Percentiles rank a stretch among this genome's conserved stretches.
Evolutionary conservation across 2,113 vertebrate species (phyloP).

Genomic region (Pitta sordida): DNA sequence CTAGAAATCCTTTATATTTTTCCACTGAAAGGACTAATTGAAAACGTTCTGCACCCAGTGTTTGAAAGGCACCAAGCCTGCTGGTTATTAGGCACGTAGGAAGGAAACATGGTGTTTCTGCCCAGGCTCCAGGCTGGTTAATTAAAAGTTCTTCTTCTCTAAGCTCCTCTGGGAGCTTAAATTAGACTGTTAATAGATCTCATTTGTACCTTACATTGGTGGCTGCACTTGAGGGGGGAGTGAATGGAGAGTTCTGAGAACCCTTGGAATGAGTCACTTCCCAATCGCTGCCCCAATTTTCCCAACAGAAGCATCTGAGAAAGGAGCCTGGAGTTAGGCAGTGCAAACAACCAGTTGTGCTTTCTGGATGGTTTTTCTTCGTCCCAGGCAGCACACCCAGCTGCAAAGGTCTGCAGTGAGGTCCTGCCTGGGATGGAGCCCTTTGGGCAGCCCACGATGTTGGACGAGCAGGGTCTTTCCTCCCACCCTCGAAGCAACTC

Average conservation of each 20-base stretch:
- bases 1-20: not conserved
- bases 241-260: not conserved
- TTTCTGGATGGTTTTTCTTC: not conserved
- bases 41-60: not conserved
- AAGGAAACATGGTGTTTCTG: not conserved
- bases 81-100: not conserved
- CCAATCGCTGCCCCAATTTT: not conserved
- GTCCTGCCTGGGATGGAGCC: not conserved
- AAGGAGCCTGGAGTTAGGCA: not conserved
- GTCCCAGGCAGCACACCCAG: not conserved
- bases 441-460: not conserved
- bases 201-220: slow-evolving; percentile 10
- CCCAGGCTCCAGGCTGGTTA: slow-evolving; percentile 28
- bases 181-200: slow-evolving; percentile 9
- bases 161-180: slow-evolving; percentile 28
- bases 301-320: not conserved
- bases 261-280: not conserved
- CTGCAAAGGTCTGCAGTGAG: not conserved
- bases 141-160: slow-evolving; percentile 31
- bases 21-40: slow-evolving; percentile 2
- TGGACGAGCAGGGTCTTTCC: not conserved
- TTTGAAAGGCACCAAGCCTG: slow-evolving; percentile 3
- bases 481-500: fast-evolving
- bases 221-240: not conserved
- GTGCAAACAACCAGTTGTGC: not conserved